These are phyloP conservation scores for Thomomys bottae DNA, from an alignment of 2,113 vertebrate genomes.

Conservation along the genomic window DNA sequence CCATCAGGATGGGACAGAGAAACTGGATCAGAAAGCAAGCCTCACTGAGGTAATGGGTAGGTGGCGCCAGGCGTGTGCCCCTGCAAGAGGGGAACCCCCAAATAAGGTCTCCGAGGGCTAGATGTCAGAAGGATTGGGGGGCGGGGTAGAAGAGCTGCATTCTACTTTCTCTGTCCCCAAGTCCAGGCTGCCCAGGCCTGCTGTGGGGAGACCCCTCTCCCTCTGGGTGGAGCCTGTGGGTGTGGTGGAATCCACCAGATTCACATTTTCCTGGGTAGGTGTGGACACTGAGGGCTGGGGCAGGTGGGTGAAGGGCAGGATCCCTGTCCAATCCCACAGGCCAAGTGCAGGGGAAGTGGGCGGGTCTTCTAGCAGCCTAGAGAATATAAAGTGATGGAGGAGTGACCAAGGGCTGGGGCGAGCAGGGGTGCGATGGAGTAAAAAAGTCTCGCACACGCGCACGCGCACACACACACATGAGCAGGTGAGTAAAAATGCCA, in stretches of 20 bases:
- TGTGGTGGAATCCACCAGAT: background rate
- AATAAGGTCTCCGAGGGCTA: background rate
- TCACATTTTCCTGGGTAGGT: background rate
- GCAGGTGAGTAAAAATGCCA: background rate
- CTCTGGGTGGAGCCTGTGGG: background rate
- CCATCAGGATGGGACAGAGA: background rate
- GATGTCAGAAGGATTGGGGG: background rate
- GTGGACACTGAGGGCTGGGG: background rate
- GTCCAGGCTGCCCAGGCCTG: too few species aligned
- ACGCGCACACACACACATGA: background rate
- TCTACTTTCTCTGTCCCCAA: background rate
- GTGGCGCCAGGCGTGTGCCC: background rate
- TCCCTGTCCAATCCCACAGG: background rate
- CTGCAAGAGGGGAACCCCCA: too few species aligned
- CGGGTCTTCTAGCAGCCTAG: background rate
- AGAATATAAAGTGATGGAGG: background rate
- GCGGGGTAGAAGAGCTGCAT: conserved; percentile 50
- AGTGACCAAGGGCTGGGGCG: background rate
- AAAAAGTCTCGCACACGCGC: background rate
- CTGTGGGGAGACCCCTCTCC: background rate
- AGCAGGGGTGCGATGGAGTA: background rate
- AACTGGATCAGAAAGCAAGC: background rate
- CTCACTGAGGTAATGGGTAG: too few species aligned
- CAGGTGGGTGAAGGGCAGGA: too few species aligned
- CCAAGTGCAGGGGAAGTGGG: background rate